Conservation (phyloP, 2,888 invertebrate species). For the Salpingus planirostris region DNA sequence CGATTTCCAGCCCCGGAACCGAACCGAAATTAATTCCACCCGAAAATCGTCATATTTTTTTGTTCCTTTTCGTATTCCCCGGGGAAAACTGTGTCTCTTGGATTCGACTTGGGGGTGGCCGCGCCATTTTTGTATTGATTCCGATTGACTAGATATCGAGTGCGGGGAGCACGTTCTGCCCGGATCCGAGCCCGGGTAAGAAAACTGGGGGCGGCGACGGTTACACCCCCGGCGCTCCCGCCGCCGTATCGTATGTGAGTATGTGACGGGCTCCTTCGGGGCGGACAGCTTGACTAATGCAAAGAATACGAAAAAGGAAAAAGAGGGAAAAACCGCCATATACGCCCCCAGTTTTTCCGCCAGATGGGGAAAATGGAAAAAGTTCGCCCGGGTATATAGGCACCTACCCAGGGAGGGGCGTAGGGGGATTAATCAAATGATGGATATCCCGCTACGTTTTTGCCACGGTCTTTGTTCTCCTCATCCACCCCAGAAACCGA, state of each 20-base stretch:
- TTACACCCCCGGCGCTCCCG: conserved; percentile 31
- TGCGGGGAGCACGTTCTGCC: conserved; percentile 18
- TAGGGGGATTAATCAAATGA: conserved; percentile 1
- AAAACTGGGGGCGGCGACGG: conserved; percentile 29
- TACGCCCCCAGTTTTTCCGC: neutral
- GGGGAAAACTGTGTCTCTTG: no score
- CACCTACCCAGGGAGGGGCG: no score
- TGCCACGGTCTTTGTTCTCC: no score
- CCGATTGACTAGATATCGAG: conserved; percentile 35
- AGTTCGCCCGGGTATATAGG: conserved; percentile 2
- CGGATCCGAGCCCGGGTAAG: conserved; percentile 15
- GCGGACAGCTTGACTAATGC: conserved; percentile 32
- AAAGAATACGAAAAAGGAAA: conserved; percentile 18
- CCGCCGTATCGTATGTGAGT: conserved; percentile 39
- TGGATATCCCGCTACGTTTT: conserved; percentile 1
- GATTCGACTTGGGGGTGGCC: no score
- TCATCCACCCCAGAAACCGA: no score
- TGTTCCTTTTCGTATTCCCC: no score
- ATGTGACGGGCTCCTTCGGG: conserved; percentile 35
- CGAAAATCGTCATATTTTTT: no score
- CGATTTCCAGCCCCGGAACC: no score
- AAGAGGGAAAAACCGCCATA: conserved; percentile 12
- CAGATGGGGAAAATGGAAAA: conserved; percentile 10
- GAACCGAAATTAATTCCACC: no score
- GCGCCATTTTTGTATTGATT: conserved; percentile 38